phyloP scores from a whole-genome alignment of 37 sponge, comb jelly and placozoan species.

The Trichoplax adhaerens region DNA sequence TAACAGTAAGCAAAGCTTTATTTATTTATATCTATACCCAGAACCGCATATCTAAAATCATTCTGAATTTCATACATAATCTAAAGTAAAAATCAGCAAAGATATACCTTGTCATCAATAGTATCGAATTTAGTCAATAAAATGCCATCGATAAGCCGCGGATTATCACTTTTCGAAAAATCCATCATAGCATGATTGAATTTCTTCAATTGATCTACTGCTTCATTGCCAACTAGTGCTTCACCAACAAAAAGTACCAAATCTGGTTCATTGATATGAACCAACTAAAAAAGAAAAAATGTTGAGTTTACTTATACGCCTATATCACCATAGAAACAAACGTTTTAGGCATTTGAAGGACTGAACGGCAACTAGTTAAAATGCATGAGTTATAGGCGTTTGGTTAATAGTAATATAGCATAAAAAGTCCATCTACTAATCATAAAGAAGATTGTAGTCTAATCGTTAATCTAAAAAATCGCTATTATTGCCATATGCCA shows the following conservation, averaged over 20 bases:
- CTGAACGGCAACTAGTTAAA: no score
- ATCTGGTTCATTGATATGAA: conserved; percentile 66
- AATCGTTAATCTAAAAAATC: no score
- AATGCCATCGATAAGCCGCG: conserved; percentile 69
- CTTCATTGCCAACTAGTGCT: conserved; percentile 94
- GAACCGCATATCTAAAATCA: no score
- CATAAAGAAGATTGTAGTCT: no score
- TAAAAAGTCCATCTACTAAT: background rate
- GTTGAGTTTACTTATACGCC: background rate
- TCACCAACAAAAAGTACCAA: conserved; percentile 93
- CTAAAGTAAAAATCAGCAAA: no score
- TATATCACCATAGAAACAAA: no score
- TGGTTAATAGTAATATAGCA: background rate
- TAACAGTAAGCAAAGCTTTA: no score
- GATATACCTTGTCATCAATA: conserved; percentile 79
- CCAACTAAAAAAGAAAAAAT: conserved; percentile 24
- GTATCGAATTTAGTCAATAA: conserved; percentile 96
- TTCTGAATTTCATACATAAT: no score
- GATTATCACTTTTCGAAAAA: conserved; percentile 28
- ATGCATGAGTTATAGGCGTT: background rate
- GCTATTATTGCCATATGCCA: background rate
- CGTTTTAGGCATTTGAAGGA: no score
- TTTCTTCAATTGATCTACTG: conserved; percentile 82
- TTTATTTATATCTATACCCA: no score
- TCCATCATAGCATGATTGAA: conserved; percentile 84